Conservation (phyloP, 2,797 vertebrate species). For the Crax fasciolata region DNA sequence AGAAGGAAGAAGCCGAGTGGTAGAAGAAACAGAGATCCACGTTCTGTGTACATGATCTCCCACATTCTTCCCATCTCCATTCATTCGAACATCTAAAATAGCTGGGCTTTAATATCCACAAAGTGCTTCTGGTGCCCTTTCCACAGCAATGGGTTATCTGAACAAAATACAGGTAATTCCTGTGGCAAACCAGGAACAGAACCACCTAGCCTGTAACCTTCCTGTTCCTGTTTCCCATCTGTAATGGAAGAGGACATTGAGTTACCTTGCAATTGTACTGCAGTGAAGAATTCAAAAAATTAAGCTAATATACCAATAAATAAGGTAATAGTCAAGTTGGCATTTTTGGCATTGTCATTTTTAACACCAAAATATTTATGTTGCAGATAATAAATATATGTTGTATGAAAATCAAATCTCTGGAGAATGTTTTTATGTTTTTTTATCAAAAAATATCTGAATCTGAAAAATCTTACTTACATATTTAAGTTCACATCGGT, state of each 20-base stretch:
- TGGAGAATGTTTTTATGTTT: not conserved
- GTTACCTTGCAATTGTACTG: not conserved
- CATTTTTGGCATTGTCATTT: not conserved
- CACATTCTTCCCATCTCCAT: not conserved
- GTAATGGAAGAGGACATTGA: not conserved
- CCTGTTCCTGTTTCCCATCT: not conserved
- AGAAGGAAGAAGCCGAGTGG: not conserved
- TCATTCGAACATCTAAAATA: not conserved
- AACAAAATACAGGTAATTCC: not conserved
- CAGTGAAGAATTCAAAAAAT: not conserved
- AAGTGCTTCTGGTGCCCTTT: not conserved
- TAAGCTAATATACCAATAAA: not conserved
- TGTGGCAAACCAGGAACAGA: not conserved
- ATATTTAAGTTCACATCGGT: not conserved
- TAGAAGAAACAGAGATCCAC: fast-evolving
- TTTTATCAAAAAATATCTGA: not conserved
- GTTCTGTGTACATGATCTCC: not conserved
- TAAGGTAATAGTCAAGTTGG: not conserved
- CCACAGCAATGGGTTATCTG: not conserved
- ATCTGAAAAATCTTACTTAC: not conserved
- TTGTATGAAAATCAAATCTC: not conserved
- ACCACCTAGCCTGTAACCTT: not conserved
- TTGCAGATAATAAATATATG: not conserved
- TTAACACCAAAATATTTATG: not conserved
- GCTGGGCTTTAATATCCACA: not conserved